Evolutionary conservation across 2,113 vertebrate species (phyloP).

Genomic region (Anseranas semipalmata): DNA sequence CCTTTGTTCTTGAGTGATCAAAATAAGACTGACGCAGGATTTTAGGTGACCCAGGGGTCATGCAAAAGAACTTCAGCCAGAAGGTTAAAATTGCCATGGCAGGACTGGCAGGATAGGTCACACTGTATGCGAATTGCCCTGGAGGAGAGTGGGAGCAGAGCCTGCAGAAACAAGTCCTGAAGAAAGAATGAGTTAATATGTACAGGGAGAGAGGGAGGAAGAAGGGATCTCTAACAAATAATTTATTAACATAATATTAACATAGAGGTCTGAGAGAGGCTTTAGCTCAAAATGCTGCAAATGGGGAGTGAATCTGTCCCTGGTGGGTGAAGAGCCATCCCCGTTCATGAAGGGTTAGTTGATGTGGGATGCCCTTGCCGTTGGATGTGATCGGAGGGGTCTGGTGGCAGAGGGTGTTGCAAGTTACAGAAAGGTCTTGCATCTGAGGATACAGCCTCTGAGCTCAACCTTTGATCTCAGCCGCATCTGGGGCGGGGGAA

Average conservation of each 20-base stretch:
- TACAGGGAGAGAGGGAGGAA: not conserved
- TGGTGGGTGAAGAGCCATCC: not conserved
- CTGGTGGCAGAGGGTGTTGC: not conserved
- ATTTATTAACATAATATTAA: slow-evolving; percentile 17
- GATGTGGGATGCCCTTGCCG: not conserved
- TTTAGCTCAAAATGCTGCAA: not conserved
- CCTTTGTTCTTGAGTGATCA: not conserved
- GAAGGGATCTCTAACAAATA: not conserved
- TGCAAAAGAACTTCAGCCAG: not conserved
- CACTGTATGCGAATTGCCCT: not conserved
- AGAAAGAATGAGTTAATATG: slow-evolving; percentile 24
- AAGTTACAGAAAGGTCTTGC: not conserved
- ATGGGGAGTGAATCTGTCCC: not conserved
- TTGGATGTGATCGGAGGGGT: not conserved
- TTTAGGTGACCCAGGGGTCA: not conserved
- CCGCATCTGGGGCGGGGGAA: not conserved
- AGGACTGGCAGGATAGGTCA: not conserved
- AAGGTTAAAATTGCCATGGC: not conserved
- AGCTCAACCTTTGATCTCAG: slow-evolving; percentile 32
- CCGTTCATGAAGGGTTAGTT: not conserved
- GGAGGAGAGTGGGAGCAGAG: not conserved
- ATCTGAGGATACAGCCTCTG: not conserved
- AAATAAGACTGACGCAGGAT: not conserved
- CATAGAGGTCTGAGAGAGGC: not conserved
- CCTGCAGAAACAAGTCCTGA: not conserved